Conservation (phyloP, 1,140 invertebrate genomes). For the Odontomachus brunneus region DNA sequence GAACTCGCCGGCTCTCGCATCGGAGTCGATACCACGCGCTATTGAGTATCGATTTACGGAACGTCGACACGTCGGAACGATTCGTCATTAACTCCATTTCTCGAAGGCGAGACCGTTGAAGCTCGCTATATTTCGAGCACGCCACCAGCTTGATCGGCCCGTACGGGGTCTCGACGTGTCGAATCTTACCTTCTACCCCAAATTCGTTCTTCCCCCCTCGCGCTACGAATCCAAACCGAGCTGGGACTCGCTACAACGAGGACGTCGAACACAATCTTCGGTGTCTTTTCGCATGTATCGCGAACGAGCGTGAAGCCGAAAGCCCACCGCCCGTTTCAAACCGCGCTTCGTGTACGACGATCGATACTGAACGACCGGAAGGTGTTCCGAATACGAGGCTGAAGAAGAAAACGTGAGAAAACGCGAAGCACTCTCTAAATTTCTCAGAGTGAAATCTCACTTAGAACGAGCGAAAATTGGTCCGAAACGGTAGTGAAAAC, state of each 20-base stretch:
- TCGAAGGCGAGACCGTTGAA: conserved; percentile 45
- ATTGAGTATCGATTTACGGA: conserved; percentile 40
- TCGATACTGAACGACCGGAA: conserved; percentile 53
- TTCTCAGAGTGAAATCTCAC: too few species aligned
- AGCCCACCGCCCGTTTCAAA: conserved; percentile 27
- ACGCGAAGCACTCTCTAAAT: neutral
- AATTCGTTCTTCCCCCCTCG: conserved; percentile 25
- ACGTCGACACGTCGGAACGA: conserved; percentile 28
- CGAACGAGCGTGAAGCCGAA: conserved; percentile 5
- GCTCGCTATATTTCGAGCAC: conserved; percentile 35
- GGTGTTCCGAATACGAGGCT: conserved; percentile 7
- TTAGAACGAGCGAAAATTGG: too few species aligned
- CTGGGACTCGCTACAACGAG: conserved; percentile 19
- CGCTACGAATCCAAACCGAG: conserved; percentile 45
- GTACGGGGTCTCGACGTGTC: conserved; percentile 40
- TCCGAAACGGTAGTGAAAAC: too few species aligned
- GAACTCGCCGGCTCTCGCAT: conserved; percentile 38
- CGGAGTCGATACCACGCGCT: neutral
- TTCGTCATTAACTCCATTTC: conserved; percentile 49
- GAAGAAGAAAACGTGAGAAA: neutral
- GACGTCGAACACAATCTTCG: conserved; percentile 34
- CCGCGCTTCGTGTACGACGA: conserved; percentile 22
- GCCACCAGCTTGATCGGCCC: conserved; percentile 13
- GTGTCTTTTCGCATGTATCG: conserved; percentile 1
- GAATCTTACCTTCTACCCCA: conserved; percentile 12